These are phyloP conservation scores for Smithornis capensis DNA, from an alignment of 2,113 vertebrate genomes.

Conservation along the genomic window DNA sequence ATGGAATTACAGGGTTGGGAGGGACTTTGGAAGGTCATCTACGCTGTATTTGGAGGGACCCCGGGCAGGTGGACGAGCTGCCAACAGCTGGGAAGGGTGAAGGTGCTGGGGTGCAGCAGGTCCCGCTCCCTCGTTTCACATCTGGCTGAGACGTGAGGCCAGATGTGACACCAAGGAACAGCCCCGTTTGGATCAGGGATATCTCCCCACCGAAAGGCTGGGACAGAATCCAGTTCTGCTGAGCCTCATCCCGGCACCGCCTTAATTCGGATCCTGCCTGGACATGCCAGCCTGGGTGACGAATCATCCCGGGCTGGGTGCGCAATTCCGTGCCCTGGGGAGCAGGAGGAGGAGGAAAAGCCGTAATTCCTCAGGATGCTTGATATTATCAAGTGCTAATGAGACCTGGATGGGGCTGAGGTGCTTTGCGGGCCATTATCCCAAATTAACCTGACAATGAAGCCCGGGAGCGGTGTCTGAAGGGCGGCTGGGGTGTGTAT, in stretches of 20 bases:
- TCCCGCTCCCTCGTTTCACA: neutral
- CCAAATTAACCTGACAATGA: conserved; percentile 65
- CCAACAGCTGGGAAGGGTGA: neutral
- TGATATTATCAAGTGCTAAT: conserved; percentile 68
- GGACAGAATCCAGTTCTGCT: neutral
- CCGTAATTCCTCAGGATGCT: conserved; percentile 52
- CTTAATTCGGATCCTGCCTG: neutral
- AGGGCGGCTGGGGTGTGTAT: conserved; percentile 25
- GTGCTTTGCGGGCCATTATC: conserved; percentile 61
- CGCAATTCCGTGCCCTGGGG: neutral
- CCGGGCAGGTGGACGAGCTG: neutral
- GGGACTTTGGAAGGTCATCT: accelerated
- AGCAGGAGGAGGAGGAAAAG: neutral
- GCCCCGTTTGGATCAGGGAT: accelerated
- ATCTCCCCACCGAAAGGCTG: accelerated
- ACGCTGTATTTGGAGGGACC: accelerated
- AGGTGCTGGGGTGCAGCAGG: neutral
- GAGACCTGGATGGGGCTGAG: conserved; percentile 56
- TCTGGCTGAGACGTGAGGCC: neutral
- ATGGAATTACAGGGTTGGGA: accelerated
- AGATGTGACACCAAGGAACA: neutral
- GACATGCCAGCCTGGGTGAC: neutral
- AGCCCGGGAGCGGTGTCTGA: conserved; percentile 29
- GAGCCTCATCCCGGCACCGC: neutral
- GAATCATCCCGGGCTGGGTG: neutral